Evolutionary conservation across 92 coral and sea anemone species (phyloP).

Genomic region (Porites cylindrica): DNA sequence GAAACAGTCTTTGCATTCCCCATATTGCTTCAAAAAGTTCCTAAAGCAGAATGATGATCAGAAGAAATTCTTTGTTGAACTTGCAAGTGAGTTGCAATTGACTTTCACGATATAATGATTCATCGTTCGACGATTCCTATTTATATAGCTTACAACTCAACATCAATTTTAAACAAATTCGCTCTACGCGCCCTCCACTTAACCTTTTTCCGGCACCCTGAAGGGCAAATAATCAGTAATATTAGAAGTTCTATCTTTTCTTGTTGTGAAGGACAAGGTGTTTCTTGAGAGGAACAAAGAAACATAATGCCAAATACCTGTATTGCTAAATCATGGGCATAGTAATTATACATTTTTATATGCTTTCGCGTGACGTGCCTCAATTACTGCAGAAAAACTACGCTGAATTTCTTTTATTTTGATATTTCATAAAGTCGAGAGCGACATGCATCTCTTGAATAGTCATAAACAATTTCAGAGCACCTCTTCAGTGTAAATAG

Average conservation of each 20-base stretch:
- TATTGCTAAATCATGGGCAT: not conserved
- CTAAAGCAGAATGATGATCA: not conserved
- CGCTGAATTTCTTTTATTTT: not conserved
- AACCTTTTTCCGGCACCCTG: slow-evolving; percentile 11
- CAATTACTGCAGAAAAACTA: not conserved
- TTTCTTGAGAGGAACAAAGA: not conserved
- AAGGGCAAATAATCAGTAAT: not conserved
- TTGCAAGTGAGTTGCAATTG: not conserved
- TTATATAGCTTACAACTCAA: not conserved
- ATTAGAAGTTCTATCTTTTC: not conserved
- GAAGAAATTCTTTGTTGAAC: not conserved
- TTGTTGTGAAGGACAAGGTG: not conserved
- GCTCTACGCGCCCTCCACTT: not conserved
- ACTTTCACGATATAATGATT: not conserved
- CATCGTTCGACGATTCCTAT: too few relatives aligned
- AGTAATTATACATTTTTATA: not conserved
- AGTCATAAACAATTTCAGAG: not conserved
- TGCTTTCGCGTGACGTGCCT: not conserved
- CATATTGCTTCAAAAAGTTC: not conserved
- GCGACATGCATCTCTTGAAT: not conserved
- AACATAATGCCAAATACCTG: not conserved
- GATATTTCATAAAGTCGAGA: not conserved
- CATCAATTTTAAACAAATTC: not conserved
- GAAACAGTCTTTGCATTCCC: not conserved
- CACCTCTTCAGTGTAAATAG: not conserved